Base-by-base conservation (phyloP, 1,140 invertebrate species). In the Drosophila rufa region DNA sequence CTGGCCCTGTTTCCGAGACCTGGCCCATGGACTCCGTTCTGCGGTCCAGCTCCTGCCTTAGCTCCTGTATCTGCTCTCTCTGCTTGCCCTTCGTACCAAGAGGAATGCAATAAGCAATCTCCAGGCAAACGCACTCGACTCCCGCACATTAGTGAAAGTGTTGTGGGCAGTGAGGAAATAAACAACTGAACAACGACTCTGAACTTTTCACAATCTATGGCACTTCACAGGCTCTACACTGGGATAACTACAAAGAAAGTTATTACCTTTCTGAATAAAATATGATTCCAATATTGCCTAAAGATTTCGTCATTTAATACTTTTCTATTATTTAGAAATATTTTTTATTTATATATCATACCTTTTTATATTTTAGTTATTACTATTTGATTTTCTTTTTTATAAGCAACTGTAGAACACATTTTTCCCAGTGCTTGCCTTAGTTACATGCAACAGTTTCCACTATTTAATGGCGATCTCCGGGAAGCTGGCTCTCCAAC, bases 91-190 rank as follows among this genome's bases (percentile, higher is more conserved):
- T 62, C 80, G 75, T 68, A 84, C 68, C n/a, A 25, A 53, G 48
- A 55, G 79, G 69, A 79, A 65, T 80, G 85, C 83, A 84, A 83
- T 77, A 77, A 80, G 85, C 85, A 89, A 90, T 90, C 80, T 78
- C 38, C 75, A 56, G 48, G 55, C 57, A 57, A 42, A 30, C 64
- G 45, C 43, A 47, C 55, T 45, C 27, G 11, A 50, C 53, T 43
- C 56, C 50, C 68, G 46, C 77, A 70, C 77, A 78, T 80, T 80
- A 89, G 65, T 75, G 80, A 82, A 80, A 89, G 84, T 89, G 80
- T 84, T 84, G 73, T 53, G 36, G 59, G 58, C 42, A 64, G 50
- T 25, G 47, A 57, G 66, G 45, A 55, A 84, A 84, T 79, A 87
- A 87, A 73, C 84, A 84, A 71, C 45, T 33, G 19, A 40, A 40